Evolutionary conservation across 1,140 invertebrate species (phyloP).

Genomic region (Cydia pomonella): DNA sequence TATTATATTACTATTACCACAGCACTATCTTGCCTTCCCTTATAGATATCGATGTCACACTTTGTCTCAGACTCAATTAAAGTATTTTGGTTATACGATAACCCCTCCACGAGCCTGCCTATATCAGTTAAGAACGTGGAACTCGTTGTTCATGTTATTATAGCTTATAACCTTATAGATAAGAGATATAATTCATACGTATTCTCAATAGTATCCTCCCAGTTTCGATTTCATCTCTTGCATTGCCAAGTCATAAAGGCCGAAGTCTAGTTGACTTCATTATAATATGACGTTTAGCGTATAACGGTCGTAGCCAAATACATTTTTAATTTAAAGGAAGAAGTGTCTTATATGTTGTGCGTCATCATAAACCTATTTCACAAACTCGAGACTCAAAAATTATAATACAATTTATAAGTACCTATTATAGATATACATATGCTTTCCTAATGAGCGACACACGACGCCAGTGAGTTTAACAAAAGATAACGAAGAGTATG

Average conservation of each 20-base stretch:
- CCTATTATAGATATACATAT: background rate
- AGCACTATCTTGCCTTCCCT: background rate
- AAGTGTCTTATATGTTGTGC: background rate
- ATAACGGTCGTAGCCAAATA: background rate
- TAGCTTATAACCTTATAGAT: constrained; percentile 27
- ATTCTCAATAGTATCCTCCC: background rate
- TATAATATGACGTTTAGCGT: background rate
- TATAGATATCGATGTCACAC: constrained; percentile 10
- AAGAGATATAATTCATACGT: constrained; percentile 15
- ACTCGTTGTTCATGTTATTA: background rate
- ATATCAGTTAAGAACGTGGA: background rate
- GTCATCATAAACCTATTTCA: background rate
- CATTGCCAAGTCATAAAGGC: constrained; percentile 40
- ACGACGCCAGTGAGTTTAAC: background rate
- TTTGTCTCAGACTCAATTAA: background rate
- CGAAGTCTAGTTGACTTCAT: constrained; percentile 40
- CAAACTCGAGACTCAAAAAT: too few species aligned
- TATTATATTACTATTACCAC: background rate
- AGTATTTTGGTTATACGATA: constrained; percentile 14
- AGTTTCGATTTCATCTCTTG: constrained; percentile 32
- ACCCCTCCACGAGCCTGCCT: background rate
- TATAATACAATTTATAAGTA: too few species aligned
- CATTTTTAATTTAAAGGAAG: too few species aligned
- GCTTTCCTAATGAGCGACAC: background rate
- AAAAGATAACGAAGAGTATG: background rate